A percentile compares a stretch with the other conserved stretches of the same genome.
phyloP scores from a whole-genome alignment of 2,888 invertebrate species.

The Lasiommata megera region DNA sequence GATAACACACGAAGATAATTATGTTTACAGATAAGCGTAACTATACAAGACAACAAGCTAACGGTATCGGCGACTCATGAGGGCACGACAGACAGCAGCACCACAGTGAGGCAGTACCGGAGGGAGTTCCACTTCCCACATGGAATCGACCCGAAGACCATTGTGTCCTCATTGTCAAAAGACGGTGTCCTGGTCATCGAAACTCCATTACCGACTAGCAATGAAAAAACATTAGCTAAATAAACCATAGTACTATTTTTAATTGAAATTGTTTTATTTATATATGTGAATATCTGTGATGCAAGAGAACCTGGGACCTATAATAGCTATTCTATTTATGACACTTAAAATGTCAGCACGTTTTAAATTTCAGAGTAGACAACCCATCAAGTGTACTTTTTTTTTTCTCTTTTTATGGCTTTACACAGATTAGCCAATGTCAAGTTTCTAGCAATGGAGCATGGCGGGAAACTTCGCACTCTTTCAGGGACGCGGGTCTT shows the following conservation, averaged over 20 bases:
- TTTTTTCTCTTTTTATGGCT: too few species aligned
- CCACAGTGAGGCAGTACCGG: constrained; percentile 95
- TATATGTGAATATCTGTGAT: too few species aligned
- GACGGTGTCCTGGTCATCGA: constrained; percentile 96
- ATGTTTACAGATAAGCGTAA: constrained; percentile 46
- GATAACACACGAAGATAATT: not conserved
- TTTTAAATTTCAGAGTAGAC: too few species aligned
- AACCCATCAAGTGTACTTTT: too few species aligned
- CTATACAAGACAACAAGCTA: constrained; percentile 46
- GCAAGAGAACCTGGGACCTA: too few species aligned
- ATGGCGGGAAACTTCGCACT: too few species aligned
- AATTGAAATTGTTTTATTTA: too few species aligned
- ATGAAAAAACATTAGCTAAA: constrained; percentile 5
- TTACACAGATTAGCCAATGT: too few species aligned
- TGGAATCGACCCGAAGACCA: constrained; percentile 92
- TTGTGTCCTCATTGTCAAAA: constrained; percentile 93
- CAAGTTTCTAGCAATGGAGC: too few species aligned
- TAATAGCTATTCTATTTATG: too few species aligned
- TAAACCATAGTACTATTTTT: not conserved
- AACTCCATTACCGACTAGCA: constrained; percentile 48
- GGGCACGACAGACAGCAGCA: constrained; percentile 93
- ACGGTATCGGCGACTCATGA: constrained; percentile 96
- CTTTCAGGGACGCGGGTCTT: too few species aligned
- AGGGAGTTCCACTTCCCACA: constrained; percentile 94
- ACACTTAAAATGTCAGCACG: too few species aligned